Base-by-base conservation (phyloP, 2,888 invertebrate species). In the Elegia similella region DNA sequence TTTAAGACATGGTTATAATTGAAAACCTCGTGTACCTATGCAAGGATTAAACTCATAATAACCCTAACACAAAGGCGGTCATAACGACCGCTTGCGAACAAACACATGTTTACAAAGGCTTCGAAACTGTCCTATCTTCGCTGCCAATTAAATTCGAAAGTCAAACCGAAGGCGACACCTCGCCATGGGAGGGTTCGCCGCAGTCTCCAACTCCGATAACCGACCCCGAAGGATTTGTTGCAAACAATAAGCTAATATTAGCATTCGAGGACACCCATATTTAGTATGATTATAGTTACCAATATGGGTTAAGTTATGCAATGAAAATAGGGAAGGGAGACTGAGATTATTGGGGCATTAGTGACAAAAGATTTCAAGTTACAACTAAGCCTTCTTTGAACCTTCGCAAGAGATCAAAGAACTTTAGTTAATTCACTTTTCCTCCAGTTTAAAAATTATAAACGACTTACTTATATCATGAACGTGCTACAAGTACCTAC, bases 241-340 rank as follows among this genome's bases (percentile, higher is more conserved):
- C 67, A 68, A 68, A 73, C 72, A 72, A 74, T 73, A 67, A 74
- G 71, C 78, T 71, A 79, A 80, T 81, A 79, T 79, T 78, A 77
- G 73, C 68, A 67, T 75, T 71, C 59, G 65, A 73, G 66, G 71
- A 75, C 79, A 70, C 73, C 72, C 68, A 60, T 52, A 68, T 66
- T 68, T 64, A 65, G 65, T 63, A 62, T 62, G 63, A 65, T 62
- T 60, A 60, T 10, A 59, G 61, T 29, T 13, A 10, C 15, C 44
- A 60, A 59, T 62, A 66, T 57, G 53, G 52, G 59, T 58, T 44
- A 43, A 61, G 61, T 58, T 59, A 53, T 56, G 44, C 56, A 48
- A 56, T 57, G 23, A 23, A 23, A 62, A 62, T 59, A 60, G 59
- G 57, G 53, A 52, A 38, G 57, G 10, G 52, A 47, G 53, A 56